Evolutionary conservation across 2,888 invertebrate species (phyloP), one percentile per base, ranked within the genome.

Genomic region (Galerucella calmariensis): DNA sequence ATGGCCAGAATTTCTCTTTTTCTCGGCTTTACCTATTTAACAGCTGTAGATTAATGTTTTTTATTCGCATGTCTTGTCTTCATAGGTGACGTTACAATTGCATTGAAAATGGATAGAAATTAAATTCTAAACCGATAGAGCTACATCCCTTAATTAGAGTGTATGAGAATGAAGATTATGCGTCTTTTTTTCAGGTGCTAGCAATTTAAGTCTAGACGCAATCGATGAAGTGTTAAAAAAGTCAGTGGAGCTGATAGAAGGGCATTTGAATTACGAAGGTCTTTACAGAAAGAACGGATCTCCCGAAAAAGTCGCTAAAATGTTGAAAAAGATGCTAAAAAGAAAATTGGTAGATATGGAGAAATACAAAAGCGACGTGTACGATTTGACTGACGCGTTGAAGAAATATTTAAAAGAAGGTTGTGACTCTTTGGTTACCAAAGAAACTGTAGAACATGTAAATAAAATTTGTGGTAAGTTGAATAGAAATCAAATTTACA

Each of bases 361-460:
- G 3, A 84, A 84, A 73, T 78, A 82, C 70, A 84, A 80, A 71
- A 91, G 92, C 69, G 97, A 97, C 85, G 93, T 97, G 74, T 95
- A 97, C 86, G 97, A 97, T 68, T 88, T 98, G 79, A 94, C 96
- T 8, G 97, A 97, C 59, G 93, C 96, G 11, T 89, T 98, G 76
- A 97, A 97, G 88, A 90, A 95, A 82, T 98, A 97, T 90, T 95
- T 98, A 88, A 90, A 96, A 35, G 97, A 98, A 86, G 90, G 97
- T 78, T 93, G 94, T 84, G 94, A 95, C 82, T 96, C 97, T 0
- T 90, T 97, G 48, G 94, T 97, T 83, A 96, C 97, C 1, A 93
- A 91, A 85, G 89, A 89, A 59, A 94, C 77, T 89, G 78, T 80
- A 35, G 80, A 81, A 75, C 77, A 78, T 74, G 75, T 80, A 62